A percentile compares a stretch with the other conserved stretches of the same genome.
Conservation (phyloP, 1,140 invertebrate genomes). For the Notospermus geniculatus region DNA sequence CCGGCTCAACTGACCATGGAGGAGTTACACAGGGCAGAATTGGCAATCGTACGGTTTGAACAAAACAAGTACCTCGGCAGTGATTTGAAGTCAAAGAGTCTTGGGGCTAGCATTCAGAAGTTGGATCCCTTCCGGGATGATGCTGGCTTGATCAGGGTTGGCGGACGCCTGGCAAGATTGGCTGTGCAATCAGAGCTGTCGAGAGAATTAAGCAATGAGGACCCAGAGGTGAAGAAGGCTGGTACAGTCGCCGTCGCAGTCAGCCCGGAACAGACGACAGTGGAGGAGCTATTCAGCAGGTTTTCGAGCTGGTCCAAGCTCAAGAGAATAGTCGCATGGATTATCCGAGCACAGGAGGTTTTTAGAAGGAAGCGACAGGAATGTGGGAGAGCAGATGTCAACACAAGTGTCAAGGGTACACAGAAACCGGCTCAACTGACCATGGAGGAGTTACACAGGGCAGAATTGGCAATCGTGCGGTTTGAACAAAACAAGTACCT, state of each 20-base stretch:
- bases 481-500: not conserved
- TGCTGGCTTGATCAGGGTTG: constrained; percentile 2
- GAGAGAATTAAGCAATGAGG: too few relatives aligned
- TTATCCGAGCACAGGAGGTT: not conserved
- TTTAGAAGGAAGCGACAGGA: not conserved
- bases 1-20: not conserved
- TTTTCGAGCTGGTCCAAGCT: not conserved
- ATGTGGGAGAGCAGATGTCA: not conserved
- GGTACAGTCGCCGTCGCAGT: not conserved
- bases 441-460: not conserved
- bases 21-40: not conserved
- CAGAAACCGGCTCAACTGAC: not conserved
- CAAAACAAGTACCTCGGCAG: not conserved
- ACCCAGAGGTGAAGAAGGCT: constrained; percentile 1
- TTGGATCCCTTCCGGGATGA: not conserved
- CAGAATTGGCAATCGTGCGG: not conserved
- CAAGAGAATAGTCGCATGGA: not conserved
- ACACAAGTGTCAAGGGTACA: not conserved
- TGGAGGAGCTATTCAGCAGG: not conserved
- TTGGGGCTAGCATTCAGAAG: not conserved
- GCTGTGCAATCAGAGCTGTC: too few relatives aligned
- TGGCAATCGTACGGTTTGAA: not conserved
- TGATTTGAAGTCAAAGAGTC: not conserved
- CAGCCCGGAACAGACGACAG: not conserved
- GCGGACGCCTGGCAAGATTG: not conserved